A percentile compares a stretch with the other conserved stretches of the same genome.
Evolutionary conservation across 2,888 invertebrate genomes (phyloP).

Genomic region (Pristionchus mayeri): DNA sequence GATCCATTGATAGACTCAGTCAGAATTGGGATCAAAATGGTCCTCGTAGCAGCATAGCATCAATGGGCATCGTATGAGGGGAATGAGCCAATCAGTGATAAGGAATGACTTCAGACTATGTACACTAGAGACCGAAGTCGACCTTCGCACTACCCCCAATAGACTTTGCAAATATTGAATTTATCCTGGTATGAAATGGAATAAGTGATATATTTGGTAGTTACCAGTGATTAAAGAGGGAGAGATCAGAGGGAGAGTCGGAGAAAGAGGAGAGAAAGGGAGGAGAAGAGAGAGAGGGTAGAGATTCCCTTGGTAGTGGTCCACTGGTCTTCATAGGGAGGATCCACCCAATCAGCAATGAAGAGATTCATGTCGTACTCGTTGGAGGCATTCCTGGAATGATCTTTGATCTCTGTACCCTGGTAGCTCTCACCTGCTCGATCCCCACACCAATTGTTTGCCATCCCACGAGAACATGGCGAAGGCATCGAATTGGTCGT

Average conservation of each 20-base stretch:
- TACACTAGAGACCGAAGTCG: background rate
- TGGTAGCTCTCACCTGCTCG: slow-evolving; percentile 51
- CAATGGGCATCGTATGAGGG: background rate
- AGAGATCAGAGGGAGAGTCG: slow-evolving; percentile 9
- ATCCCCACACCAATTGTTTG: slow-evolving; percentile 66
- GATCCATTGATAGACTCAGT: no score
- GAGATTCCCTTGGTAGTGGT: background rate
- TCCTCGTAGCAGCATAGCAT: background rate
- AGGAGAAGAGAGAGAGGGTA: background rate
- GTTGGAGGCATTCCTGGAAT: slow-evolving; percentile 58
- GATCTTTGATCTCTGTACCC: background rate
- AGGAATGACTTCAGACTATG: background rate
- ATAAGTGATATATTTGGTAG: background rate
- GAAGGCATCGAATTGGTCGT: slow-evolving; percentile 71
- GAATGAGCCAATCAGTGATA: no score
- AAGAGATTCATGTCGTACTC: slow-evolving; percentile 69
- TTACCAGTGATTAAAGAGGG: background rate
- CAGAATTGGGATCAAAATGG: background rate
- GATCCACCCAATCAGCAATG: slow-evolving; percentile 71
- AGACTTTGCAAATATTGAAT: background rate
- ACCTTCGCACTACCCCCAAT: background rate
- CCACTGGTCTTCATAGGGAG: slow-evolving; percentile 19
- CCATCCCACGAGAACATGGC: slow-evolving; percentile 73
- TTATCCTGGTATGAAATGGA: background rate
- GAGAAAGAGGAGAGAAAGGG: slow-evolving; percentile 6